phyloP scores from a whole-genome alignment of 2,113 vertebrate genomes.

The Cyphomyrus discorhynchus region DNA sequence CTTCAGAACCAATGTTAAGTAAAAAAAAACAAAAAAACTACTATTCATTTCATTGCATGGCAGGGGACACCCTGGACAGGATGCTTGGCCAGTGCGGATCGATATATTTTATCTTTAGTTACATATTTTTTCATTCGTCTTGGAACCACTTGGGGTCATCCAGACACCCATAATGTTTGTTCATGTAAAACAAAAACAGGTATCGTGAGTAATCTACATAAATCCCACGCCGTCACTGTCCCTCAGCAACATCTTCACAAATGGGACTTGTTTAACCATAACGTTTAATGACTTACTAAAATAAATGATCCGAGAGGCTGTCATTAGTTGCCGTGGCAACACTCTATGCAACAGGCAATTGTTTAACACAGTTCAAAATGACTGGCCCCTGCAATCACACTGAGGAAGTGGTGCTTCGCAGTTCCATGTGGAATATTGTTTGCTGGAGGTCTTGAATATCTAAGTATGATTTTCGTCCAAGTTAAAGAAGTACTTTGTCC shows the following conservation, averaged over 20 bases:
- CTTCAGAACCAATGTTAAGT: neutral
- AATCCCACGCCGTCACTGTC: neutral
- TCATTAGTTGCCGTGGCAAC: neutral
- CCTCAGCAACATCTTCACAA: neutral
- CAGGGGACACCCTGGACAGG: neutral
- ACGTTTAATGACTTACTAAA: neutral
- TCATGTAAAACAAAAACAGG: neutral
- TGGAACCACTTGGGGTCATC: neutral
- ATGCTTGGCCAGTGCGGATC: neutral
- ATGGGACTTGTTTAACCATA: neutral
- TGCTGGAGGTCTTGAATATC: neutral
- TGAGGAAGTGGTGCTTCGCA: neutral
- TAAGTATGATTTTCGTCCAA: neutral
- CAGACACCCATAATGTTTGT: neutral
- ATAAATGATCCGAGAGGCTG: neutral
- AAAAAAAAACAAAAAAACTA: neutral
- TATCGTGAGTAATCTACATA: neutral
- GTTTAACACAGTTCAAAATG: neutral
- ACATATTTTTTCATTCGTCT: neutral
- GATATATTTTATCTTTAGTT: neutral
- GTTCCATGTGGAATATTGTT: neutral
- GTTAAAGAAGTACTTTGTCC: conserved; percentile 3
- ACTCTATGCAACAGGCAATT: neutral
- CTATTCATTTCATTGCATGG: neutral
- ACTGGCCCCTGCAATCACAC: neutral